phyloP scores from a whole-genome alignment of 2,797 vertebrate genomes.

The Protonibea diacanthus region DNA sequence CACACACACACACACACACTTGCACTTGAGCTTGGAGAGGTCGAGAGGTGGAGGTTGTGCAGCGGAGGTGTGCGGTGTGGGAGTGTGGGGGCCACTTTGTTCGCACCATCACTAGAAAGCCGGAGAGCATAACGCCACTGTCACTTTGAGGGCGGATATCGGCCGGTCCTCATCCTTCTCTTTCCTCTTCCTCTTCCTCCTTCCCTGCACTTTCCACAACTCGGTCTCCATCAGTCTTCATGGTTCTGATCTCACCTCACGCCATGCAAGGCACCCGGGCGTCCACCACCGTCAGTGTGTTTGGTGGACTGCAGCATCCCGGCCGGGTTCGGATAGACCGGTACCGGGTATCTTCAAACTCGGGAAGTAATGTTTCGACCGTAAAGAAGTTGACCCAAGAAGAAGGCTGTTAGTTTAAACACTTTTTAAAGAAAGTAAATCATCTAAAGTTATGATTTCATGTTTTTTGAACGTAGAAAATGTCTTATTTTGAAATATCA shows the following conservation, averaged over 20 bases:
- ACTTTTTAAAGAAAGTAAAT: background rate
- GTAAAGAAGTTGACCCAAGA: slow-evolving; percentile 94
- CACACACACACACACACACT: slow-evolving; percentile 79
- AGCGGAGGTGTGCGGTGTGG: background rate
- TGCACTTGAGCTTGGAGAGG: slow-evolving; percentile 82
- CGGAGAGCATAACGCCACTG: slow-evolving; percentile 85
- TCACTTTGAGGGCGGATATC: slow-evolving; percentile 96
- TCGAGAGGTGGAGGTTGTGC: background rate
- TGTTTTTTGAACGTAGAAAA: background rate
- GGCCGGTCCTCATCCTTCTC: slow-evolving; percentile 88
- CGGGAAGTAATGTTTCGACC: slow-evolving; percentile 97
- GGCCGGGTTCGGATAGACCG: slow-evolving; percentile 91
- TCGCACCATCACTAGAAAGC: slow-evolving; percentile 91
- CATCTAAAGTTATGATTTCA: background rate
- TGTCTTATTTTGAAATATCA: slow-evolving; percentile 3
- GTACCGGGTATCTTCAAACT: slow-evolving; percentile 95
- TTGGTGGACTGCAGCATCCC: slow-evolving; percentile 95
- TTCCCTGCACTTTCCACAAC: slow-evolving; percentile 42
- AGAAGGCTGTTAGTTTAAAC: slow-evolving; percentile 89
- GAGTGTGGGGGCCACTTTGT: slow-evolving; percentile 81
- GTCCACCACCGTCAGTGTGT: slow-evolving; percentile 90
- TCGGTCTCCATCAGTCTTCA: slow-evolving; percentile 84
- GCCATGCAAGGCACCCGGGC: slow-evolving; percentile 91
- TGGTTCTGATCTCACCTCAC: slow-evolving; percentile 85
- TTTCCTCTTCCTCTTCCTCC: slow-evolving; percentile 49